Percentiles rank a stretch among this genome's conserved stretches.
Evolutionary conservation across 2,888 invertebrate species (phyloP).

Genomic region (Oegoconia quadripuncta): DNA sequence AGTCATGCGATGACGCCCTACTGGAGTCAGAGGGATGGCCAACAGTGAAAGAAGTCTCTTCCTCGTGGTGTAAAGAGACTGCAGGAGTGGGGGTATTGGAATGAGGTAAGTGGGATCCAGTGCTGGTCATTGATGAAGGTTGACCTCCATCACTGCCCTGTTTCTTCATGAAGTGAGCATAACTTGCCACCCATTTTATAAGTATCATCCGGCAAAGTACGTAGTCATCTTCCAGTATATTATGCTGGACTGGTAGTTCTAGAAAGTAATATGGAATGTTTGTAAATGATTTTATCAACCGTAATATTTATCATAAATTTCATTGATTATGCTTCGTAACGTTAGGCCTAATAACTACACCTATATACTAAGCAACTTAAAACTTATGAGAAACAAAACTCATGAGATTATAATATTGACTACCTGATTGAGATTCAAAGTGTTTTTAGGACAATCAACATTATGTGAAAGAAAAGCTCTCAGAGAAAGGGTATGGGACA

Average conservation of each 20-base stretch:
- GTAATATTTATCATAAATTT: too few species aligned
- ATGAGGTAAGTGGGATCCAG: slow-evolving; percentile 60
- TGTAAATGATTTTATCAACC: neutral
- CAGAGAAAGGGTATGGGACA: too few species aligned
- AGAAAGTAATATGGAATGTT: slow-evolving; percentile 5
- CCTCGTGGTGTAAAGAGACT: slow-evolving; percentile 62
- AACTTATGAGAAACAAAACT: too few species aligned
- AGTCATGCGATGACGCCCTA: slow-evolving; percentile 73
- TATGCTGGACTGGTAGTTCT: slow-evolving; percentile 88
- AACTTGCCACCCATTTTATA: slow-evolving; percentile 93
- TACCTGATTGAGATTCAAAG: too few species aligned
- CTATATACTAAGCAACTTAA: too few species aligned
- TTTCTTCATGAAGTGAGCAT: slow-evolving; percentile 87
- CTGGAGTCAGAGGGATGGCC: slow-evolving; percentile 72
- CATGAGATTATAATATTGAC: too few species aligned
- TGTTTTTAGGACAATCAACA: too few species aligned
- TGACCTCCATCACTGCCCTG: slow-evolving; percentile 72
- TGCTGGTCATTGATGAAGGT: slow-evolving; percentile 69
- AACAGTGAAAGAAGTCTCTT: slow-evolving; percentile 70
- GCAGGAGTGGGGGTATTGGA: slow-evolving; percentile 63
- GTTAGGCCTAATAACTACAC: too few species aligned
- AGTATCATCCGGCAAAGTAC: slow-evolving; percentile 89
- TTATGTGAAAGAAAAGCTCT: too few species aligned
- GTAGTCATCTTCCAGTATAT: slow-evolving; percentile 83
- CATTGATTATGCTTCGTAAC: too few species aligned